Conservation (phyloP, 2,113 vertebrate species). For the crab-eating macaque (Macaca fascicularis) region T2T-MFA8v1.1 NC_088384.1:118921501-118922000, state of each 20-base stretch:
- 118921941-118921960: neutral
- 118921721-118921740: neutral
- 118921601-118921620: neutral
- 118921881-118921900: rapidly evolving
- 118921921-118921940: too few relatives aligned
- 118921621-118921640: neutral
- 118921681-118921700: neutral
- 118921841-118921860: neutral
- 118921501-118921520: conserved; percentile 77
- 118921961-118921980: neutral
- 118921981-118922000: neutral
- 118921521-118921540: neutral
- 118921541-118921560: neutral
- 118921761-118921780: neutral
- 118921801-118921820: neutral
- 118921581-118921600: neutral
- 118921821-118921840: neutral
- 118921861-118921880: rapidly evolving
- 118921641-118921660: neutral
- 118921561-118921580: neutral
- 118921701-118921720: neutral
- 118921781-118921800: neutral
- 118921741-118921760: neutral
- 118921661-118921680: neutral
- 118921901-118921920: neutral